Evolutionary conservation across 1,140 invertebrate genomes (phyloP), one percentile per base, ranked within the genome.

Genomic region (Drosophila persimilis): DNA sequence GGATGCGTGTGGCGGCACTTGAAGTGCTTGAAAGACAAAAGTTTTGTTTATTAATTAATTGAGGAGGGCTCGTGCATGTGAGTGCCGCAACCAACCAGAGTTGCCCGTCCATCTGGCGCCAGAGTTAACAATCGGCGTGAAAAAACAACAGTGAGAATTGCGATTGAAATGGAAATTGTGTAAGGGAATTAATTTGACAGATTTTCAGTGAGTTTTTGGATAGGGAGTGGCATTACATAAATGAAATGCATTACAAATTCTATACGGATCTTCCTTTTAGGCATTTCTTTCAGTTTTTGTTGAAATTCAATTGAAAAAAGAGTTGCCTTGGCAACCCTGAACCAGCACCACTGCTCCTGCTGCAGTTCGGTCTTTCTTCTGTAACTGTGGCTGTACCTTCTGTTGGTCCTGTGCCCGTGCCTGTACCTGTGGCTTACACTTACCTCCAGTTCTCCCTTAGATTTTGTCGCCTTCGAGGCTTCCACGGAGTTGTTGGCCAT

Each of bases 11-110:
- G 35, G 52, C 45, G 48, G 64, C 64, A 50, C 66, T 70, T 41
- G 66, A 69, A 53, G 52, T 35, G 61, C 43, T 73, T 44, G 44
- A 46, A 59, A 77, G 51, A 29, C 48, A 41, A 85, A 85, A 86
- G 73, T 85, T 85, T 77, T 88, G 83, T 88, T 86, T 86, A 86
- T 88, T 86, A 86, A 86, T 86, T 86, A 86, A 86, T 88, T 85
- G 77, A 65, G 76, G 81, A 26, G 24, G 61, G 11, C 57, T 80
- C 73, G 56, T 78, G 79, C 54, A 55, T 69, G 60, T 77, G 55
- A 56, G 75, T 48, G 50, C 39, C 22, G 41, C 53, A 9, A 20
- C 20, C 39, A 43, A 35, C 26, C 45, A 17, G 46, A 39, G 59
- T 48, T 51, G 52, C 54, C 51, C 43, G 6, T 6, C 29, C 17